phyloP scores from a whole-genome alignment of 2,888 invertebrate genomes.

The Drosophila borealis region DNA sequence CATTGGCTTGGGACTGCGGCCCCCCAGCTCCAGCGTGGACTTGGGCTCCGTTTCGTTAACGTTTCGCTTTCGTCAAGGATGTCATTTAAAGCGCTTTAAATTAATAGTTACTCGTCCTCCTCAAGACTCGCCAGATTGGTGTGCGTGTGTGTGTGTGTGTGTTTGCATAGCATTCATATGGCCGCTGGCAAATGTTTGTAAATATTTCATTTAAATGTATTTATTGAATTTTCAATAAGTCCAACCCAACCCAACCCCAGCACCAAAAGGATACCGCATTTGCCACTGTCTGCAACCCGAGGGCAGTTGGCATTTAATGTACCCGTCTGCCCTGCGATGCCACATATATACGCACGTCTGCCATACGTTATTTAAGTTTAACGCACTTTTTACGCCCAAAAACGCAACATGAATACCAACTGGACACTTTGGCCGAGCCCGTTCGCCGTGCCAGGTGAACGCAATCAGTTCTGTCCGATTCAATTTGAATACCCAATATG shows the following conservation, averaged over 20 bases:
- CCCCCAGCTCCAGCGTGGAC: too few relatives aligned
- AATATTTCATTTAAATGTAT: constrained; percentile 15
- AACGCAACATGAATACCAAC: too few relatives aligned
- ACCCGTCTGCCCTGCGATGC: background rate
- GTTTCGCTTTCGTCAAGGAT: background rate
- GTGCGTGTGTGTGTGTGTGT: background rate
- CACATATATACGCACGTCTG: background rate
- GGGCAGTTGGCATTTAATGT: constrained; percentile 7
- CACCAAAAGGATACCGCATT: background rate
- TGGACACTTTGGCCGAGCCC: too few relatives aligned
- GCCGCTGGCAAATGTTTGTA: constrained; percentile 9
- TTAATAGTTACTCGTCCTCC: background rate
- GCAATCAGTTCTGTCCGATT: background rate
- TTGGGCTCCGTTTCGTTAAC: background rate
- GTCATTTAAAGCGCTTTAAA: constrained; percentile 7
- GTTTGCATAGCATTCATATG: constrained; percentile 7
- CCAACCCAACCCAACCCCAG: too few relatives aligned
- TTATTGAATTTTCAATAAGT: constrained; percentile 31
- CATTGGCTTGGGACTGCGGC: background rate
- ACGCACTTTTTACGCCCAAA: background rate
- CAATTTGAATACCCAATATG: too few relatives aligned
- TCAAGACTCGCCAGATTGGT: background rate
- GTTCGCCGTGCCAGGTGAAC: too few relatives aligned
- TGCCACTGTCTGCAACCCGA: background rate
- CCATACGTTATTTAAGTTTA: background rate